Base-by-base conservation (phyloP, 2,888 invertebrate species). In the Sphaeridia pumilis region DNA sequence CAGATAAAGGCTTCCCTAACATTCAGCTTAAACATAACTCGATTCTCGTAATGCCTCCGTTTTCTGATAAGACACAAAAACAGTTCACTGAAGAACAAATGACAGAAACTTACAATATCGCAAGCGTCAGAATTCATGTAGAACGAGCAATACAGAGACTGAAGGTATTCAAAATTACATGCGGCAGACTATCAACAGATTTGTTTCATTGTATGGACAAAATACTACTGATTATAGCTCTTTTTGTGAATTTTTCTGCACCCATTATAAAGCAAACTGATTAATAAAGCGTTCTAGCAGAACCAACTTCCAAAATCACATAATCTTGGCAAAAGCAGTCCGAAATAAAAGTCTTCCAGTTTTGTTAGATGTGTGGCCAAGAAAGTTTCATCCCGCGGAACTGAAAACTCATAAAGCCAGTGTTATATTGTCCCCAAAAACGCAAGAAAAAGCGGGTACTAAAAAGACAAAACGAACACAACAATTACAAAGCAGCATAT, bases 1-100 rank as follows among this genome's bases (percentile, higher is more conserved):
- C 56, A 2, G 56, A 56, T 28, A 56, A 56, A 47, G 49, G 56
- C 1, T 56, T 56, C 46, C 52, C 56, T 4, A 45, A 46, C 5
- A 25, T 56, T 12, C 14, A 14, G 14, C 21, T 35, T 5, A 46
- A 41, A 4, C 34, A 49, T 27, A 36, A 28, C 2, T 24, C 25
- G 12, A n/a, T 49, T 2, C 3, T 56, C 42, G 49, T 56, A 1
- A 56, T 52, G 52, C 56, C 56, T 1, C 56, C 52, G 17, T 10
- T 7, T 7, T 31, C 31, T 10, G 14, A 31, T 7, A 7, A 14
- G 14, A 31, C 7, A 7, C 10, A 31, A 31, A 31, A 14, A 7
- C 31, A 31, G 14, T 31, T 31, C 31, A 10, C 31, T 10, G 31
- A 31, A 31, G 31, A 7, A 17, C 31, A 31, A 31, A 31, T 31